A percentile compares a stretch with the other conserved stretches of the same genome.
Conservation (phyloP, 2,113 vertebrate species). For the Triplophysa dalaica region DNA sequence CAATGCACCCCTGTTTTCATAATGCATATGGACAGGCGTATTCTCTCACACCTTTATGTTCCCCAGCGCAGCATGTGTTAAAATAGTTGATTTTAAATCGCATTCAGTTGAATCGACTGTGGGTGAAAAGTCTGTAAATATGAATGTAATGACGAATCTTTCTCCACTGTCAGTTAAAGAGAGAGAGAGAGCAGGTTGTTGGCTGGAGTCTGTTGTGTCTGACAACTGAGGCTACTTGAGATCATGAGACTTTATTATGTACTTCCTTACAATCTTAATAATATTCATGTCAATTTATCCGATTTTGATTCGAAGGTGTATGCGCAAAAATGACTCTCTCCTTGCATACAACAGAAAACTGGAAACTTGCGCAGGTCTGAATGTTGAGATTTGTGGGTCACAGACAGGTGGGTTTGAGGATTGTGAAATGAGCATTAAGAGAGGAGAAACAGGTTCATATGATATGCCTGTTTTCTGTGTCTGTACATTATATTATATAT, state of each 20-base stretch:
- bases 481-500: neutral
- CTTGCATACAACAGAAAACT: neutral
- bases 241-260: neutral
- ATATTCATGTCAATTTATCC: neutral
- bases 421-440: conserved; percentile 29
- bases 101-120: neutral
- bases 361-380: neutral
- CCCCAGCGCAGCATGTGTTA: neutral
- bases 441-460: neutral
- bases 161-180: neutral
- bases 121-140: neutral
- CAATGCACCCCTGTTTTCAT: neutral
- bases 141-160: neutral
- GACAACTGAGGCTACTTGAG: neutral
- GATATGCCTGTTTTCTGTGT: too few relatives aligned
- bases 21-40: too few relatives aligned
- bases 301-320: neutral
- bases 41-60: neutral
- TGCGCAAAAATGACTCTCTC: neutral
- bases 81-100: too few relatives aligned
- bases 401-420: conserved; percentile 34
- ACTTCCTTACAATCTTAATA: neutral
- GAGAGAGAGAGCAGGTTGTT: conserved; percentile 14
- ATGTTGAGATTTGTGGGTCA: neutral
- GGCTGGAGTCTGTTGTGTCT: conserved; percentile 12